Evolutionary conservation across 2,113 vertebrate genomes (phyloP).

Genomic region (Datnioides undecimradiatus): DNA sequence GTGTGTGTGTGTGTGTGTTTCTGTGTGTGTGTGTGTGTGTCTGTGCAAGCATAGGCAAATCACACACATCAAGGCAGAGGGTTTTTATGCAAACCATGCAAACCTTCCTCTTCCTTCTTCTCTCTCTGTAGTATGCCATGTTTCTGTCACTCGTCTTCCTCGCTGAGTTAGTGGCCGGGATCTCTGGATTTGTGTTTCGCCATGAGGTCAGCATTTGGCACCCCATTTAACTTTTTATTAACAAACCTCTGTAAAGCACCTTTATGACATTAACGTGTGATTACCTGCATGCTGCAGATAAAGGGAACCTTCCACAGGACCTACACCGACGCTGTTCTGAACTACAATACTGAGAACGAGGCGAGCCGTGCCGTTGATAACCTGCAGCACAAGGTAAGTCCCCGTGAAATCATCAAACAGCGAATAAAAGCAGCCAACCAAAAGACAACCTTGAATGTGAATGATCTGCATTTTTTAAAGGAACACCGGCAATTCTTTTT

Average conservation of each 20-base stretch:
- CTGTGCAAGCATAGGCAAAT: constrained; percentile 36
- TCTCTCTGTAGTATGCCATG: constrained; percentile 94
- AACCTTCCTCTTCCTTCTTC: constrained; percentile 2
- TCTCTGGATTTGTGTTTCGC: constrained; percentile 99
- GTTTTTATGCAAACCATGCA: constrained; percentile 64
- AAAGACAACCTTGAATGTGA: neutral
- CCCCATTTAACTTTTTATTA: neutral
- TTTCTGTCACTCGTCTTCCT: constrained; percentile 99
- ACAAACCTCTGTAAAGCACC: neutral
- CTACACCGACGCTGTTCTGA: constrained; percentile 94
- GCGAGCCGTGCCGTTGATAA: constrained; percentile 95
- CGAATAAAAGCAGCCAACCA: neutral
- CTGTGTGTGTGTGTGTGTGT: neutral
- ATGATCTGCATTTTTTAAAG: neutral
- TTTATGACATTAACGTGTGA: neutral
- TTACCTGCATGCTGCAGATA: constrained; percentile 84
- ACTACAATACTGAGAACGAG: constrained; percentile 94
- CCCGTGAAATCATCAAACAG: neutral
- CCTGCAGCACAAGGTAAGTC: constrained; percentile 92
- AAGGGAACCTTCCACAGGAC: constrained; percentile 97
- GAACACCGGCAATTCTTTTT: neutral
- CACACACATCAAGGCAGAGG: constrained; percentile 20
- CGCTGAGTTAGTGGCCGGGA: constrained; percentile 96
- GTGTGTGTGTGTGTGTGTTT: neutral
- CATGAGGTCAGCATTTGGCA: constrained; percentile 90